A percentile compares a stretch with the other conserved stretches of the same genome.
Evolutionary conservation across 1,140 invertebrate genomes (phyloP).

Genomic region (Lamellibrachia luymesi): DNA sequence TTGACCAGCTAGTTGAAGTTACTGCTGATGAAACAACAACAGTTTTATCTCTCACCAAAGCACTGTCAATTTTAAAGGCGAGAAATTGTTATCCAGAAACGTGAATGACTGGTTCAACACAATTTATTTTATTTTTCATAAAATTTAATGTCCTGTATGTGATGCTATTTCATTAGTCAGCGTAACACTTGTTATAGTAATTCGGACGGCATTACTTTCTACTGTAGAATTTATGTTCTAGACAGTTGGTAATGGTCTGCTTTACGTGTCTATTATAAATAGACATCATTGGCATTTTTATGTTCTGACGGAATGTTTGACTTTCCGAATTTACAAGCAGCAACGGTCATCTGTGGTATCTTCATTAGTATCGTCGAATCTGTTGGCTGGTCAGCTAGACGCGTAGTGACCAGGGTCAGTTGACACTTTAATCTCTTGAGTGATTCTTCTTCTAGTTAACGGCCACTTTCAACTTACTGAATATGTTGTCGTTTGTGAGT

Average conservation of each 20-base stretch:
- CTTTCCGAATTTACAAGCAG: neutral
- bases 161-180: neutral
- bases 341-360: too few species aligned
- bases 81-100: neutral
- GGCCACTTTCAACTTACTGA: too few species aligned
- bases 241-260: neutral
- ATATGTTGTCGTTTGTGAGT: too few species aligned
- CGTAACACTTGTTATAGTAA: neutral
- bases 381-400: neutral
- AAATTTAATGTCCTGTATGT: neutral
- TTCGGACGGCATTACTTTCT: neutral
- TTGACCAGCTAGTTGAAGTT: neutral
- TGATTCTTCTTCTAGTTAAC: neutral
- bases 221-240: neutral
- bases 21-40: neutral
- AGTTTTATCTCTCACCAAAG: neutral
- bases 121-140: neutral
- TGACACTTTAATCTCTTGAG: neutral
- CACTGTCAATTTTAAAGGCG: neutral
- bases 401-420: neutral
- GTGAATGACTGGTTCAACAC: neutral
- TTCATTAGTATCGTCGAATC: neutral
- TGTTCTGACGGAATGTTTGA: neutral
- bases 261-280: neutral
- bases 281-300: neutral